Conservation (phyloP, 2,797 vertebrate species). For the Petrocephalus schoutedeni region DNA sequence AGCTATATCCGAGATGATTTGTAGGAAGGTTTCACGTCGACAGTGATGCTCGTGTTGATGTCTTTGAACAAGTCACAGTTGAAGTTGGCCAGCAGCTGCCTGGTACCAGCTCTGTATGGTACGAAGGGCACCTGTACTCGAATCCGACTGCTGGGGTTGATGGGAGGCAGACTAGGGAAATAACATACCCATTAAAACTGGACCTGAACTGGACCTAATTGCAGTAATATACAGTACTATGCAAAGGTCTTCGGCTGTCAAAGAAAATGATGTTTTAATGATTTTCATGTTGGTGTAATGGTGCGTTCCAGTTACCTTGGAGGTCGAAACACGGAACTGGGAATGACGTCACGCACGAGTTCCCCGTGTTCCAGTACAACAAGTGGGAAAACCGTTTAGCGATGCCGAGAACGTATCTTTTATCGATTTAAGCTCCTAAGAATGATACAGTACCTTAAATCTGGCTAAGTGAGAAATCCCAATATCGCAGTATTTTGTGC, state of each 20-base stretch:
- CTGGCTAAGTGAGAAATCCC: too few species aligned
- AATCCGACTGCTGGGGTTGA: not conserved
- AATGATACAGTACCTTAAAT: not conserved
- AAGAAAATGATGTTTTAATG: too few species aligned
- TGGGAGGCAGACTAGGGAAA: not conserved
- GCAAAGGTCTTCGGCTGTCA: too few species aligned
- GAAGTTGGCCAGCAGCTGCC: constrained; percentile 47
- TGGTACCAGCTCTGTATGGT: constrained; percentile 39
- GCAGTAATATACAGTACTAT: too few species aligned
- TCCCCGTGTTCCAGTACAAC: too few species aligned
- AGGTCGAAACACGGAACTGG: too few species aligned
- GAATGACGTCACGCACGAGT: too few species aligned
- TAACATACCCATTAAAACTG: not conserved
- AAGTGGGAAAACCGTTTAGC: too few species aligned
- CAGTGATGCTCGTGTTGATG: constrained; percentile 41
- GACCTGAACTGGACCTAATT: not conserved
- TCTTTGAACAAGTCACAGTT: constrained; percentile 51
- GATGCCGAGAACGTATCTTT: not conserved
- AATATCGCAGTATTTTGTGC: too few species aligned
- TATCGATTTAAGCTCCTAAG: not conserved
- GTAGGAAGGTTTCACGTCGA: not conserved
- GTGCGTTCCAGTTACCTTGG: too few species aligned
- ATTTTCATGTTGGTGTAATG: too few species aligned
- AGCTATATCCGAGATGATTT: too few species aligned
- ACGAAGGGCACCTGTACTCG: not conserved